Percentiles rank a stretch among this genome's conserved stretches.
Conservation (phyloP, 2,888 invertebrate species). For the Scaptomyza caliginosa region DNA sequence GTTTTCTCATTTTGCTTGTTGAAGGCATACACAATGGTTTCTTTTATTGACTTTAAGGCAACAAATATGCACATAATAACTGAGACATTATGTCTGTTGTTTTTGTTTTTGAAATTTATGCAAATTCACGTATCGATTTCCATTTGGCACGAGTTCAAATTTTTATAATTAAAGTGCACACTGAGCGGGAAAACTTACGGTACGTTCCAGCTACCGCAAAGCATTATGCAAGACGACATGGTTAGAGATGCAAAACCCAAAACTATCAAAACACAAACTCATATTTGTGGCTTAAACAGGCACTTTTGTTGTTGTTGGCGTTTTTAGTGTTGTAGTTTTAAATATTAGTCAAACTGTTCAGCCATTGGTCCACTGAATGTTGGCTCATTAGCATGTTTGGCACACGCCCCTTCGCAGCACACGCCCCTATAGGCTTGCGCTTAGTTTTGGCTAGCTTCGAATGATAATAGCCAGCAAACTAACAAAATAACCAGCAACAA, state of each 20-base stretch:
- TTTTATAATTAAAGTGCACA: constrained; percentile 70
- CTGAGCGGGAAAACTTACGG: constrained; percentile 60
- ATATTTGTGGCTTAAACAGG: constrained; percentile 55
- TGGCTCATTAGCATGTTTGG: constrained; percentile 79
- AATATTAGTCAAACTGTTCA: constrained; percentile 58
- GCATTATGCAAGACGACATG: constrained; percentile 65
- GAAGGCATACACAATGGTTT: constrained; percentile 2
- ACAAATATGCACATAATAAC: constrained; percentile 6
- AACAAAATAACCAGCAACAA: neutral
- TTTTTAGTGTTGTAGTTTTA: neutral
- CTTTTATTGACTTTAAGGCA: constrained; percentile 6
- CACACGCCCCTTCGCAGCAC: constrained; percentile 71
- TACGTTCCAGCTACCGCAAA: constrained; percentile 59
- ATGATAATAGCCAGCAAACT: constrained; percentile 55
- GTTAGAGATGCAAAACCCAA: constrained; percentile 47
- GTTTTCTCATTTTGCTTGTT: neutral
- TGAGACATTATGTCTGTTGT: constrained; percentile 11
- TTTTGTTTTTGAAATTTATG: constrained; percentile 56
- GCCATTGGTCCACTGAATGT: constrained; percentile 70
- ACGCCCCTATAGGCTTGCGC: constrained; percentile 60
- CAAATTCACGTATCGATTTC: constrained; percentile 65
- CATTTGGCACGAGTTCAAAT: constrained; percentile 68
- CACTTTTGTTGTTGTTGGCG: constrained; percentile 51
- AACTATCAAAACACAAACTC: constrained; percentile 40
- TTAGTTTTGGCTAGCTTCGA: constrained; percentile 13